Evolutionary conservation across 2,888 invertebrate species (phyloP), one percentile per base, ranked within the genome.

Genomic region (Xanthorhoe spadicearia): DNA sequence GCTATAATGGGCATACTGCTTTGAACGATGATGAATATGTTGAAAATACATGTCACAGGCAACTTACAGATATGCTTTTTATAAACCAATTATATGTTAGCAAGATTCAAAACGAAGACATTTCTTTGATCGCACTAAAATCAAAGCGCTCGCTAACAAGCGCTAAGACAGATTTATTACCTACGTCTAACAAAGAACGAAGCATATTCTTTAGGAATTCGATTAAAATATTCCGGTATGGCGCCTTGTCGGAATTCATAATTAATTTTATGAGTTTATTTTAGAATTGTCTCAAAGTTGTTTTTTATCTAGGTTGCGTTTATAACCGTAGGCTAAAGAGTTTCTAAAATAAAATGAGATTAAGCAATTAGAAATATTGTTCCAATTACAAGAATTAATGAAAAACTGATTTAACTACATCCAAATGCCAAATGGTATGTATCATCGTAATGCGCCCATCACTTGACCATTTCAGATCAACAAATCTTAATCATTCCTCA

Each of bases 111-210:
- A 75, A 74, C 76, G 72, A 79, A 81, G 82, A 82, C 80, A 79
- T 78, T 81, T 80, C 90, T 92, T 92, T 92, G 92, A 92, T 90
- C 90, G 85, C 79, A 72, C 74, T 78, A 78, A 81, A 88, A 87
- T 89, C 88, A 88, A 91, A 90, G 88, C 85, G 76, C 76, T 81
- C 80, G 78, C 86, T 90, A 89, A 90, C 90, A 87, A 88, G 87
- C 80, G 78, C 83, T 85, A 86, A 84, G 91, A 90, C 90, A 89
- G 90, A 90, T 92, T 91, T 92, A 92, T 90, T 77, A 43, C 38
- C 13, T 13, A 74, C 81, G 50, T 70, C 78, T 82, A 79, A 84
- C 83, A 78, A 86, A 86, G 85, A 87, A 76, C 73, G 76, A 81
- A 78, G 38, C 76, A 77, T 77, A 81, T 80, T 81, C 84, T 84